Evolutionary conservation across 2,888 invertebrate species (phyloP), one percentile per base, ranked within the genome.

Genomic region (Pristionchus exspectatus): DNA sequence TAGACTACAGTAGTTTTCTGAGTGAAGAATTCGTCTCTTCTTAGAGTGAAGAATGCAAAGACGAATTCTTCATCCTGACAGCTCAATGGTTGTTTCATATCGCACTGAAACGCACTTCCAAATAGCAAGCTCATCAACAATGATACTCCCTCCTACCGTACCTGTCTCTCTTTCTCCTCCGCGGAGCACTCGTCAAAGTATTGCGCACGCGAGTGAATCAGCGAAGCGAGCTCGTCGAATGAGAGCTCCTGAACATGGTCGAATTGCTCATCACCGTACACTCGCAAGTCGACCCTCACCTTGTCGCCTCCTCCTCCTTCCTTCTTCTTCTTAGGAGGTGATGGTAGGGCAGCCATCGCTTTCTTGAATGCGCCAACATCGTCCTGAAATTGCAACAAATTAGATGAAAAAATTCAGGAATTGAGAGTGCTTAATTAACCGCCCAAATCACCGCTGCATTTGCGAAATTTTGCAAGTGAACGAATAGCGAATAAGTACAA

Each of bases 151-250:
- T 5, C 24, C 81, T 81, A 81, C 81, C 44, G 81, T 81, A 85
- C 56, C 84, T 33, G 24, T 59, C 56, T 69, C 66, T 81, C 44
- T 21, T 66, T 16, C 83, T 69, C 69, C 72, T 89, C 89, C 12
- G 7, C 66, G 14, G 50, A 33, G 56, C 89, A 89, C 81, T 89
- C 89, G 9, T 81, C 30, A 33, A 74, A 88, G 88, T 90, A 91
- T 59, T 90, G 89, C 24, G 89, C 12, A 18, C 89, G 50, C 18
- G 88, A 56, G 66, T 92, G 90, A 77, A 92, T 90, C 56, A 89
- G 90, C n/a, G 66, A 83, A 24, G 72, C 69, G 38, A 87, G 86
- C 83, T 92, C 91, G 18, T 83, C 90, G 33, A 89, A 50, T 0
- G 74, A 74, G 18, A 59, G 69, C 1, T 84, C 84, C 84, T 84